Evolutionary conservation across 2,797 vertebrate genomes (phyloP).

Genomic region (Vespertilio murinus): DNA sequence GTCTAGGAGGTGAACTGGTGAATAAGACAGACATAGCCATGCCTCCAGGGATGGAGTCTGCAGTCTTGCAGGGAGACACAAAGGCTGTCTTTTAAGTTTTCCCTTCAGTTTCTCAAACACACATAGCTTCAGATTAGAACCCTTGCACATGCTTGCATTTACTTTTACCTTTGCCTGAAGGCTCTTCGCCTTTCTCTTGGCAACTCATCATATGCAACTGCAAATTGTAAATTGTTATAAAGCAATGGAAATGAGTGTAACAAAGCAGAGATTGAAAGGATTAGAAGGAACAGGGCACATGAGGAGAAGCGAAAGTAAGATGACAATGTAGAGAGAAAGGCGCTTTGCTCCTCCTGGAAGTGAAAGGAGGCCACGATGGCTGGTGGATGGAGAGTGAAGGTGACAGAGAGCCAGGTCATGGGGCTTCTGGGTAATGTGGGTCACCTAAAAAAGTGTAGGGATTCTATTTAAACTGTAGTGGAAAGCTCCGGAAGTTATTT

Average conservation of each 20-base stretch:
- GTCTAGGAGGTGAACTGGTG: neutral
- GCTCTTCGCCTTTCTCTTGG: neutral
- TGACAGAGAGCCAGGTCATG: neutral
- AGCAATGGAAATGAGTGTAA: neutral
- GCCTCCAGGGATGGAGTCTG: neutral
- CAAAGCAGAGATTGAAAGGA: neutral
- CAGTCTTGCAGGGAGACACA: neutral
- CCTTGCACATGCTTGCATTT: neutral
- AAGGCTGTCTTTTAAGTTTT: neutral
- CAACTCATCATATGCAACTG: neutral
- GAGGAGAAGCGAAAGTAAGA: neutral
- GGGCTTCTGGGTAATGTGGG: rapidly evolving
- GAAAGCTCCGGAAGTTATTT: neutral
- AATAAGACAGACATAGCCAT: neutral
- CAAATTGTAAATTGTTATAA: neutral
- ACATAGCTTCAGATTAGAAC: neutral
- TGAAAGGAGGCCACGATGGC: neutral
- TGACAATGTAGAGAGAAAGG: neutral
- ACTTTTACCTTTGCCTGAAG: neutral
- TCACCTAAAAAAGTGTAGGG: neutral
- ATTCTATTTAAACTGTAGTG: neutral
- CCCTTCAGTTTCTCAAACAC: neutral
- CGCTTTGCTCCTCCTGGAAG: neutral
- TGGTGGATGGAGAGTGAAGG: neutral
- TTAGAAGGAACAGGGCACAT: neutral